phyloP scores from a whole-genome alignment of 2,113 vertebrate genomes.

The Atrichornis clamosus region DNA sequence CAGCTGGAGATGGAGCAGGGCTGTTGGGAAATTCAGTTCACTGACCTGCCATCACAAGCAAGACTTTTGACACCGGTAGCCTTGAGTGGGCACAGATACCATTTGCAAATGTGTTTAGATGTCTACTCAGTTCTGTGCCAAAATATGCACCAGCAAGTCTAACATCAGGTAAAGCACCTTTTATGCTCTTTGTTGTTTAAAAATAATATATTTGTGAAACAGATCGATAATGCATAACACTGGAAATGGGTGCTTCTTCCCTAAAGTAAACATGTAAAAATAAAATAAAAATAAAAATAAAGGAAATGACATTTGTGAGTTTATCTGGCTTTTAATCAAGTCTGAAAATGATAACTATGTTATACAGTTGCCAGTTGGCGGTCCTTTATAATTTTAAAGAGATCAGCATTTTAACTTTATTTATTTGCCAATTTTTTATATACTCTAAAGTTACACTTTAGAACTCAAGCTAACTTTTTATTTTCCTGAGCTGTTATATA shows the following conservation, averaged over 20 bases:
- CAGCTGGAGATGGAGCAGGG: background rate
- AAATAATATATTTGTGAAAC: constrained; percentile 78
- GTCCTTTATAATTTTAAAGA: constrained; percentile 64
- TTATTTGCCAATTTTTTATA: constrained; percentile 76
- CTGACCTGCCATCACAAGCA: background rate
- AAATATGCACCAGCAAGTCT: constrained; percentile 46
- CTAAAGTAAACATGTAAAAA: constrained; percentile 51
- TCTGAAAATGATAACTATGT: constrained; percentile 42
- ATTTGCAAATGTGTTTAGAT: background rate
- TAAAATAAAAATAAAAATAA: background rate
- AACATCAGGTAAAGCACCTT: constrained; percentile 69
- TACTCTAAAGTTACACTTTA: constrained; percentile 61
- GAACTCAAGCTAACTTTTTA: constrained; percentile 64
- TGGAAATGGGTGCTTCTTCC: constrained; percentile 76
- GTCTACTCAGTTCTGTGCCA: constrained; percentile 43
- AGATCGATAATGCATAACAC: constrained; percentile 65
- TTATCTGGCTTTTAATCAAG: constrained; percentile 53
- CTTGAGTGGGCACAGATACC: background rate
- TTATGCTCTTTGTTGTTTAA: constrained; percentile 68
- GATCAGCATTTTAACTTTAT: constrained; percentile 76
- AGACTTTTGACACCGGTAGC: background rate
- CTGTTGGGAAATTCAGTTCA: background rate
- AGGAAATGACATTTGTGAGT: background rate
- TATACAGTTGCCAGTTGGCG: constrained; percentile 16
- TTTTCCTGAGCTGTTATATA: constrained; percentile 56